Base-by-base conservation (phyloP, 2,888 invertebrate species). In the Adelphocoris suturalis region DNA sequence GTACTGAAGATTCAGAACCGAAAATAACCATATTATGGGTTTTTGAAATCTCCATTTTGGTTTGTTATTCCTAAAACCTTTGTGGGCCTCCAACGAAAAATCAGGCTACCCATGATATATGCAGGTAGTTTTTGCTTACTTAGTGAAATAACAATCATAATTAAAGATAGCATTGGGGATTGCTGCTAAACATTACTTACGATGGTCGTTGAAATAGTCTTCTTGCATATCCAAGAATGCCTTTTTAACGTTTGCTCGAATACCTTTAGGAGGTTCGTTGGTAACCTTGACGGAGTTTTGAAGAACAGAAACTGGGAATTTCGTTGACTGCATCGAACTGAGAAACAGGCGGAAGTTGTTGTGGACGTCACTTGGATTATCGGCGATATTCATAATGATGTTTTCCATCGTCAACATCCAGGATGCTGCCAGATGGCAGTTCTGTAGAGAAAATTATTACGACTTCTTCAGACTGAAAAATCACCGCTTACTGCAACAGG, bases 271-370 rank as follows among this genome's bases (percentile, higher is more conserved):
- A 0, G 98, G 97, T 93, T 99, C 98, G 93, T 98, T 98, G 0
- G 98, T 98, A 89, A 98, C 97, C 94, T 98, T 98, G 0, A 98
- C 97, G 0, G 98, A 97, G 93, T 98, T 98, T 93, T 98, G 98
- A 1, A 99, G 94, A 13, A 99, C 97, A 0, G 97, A 97, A 0
- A 98, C 97, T 0, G 98, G 98, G 93, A 99, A 99, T 92, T 95
- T 94, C 47, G 95, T 94, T 0, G 97, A 97, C 0, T 98, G 98
- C 96, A 98, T 98, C 0, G 98, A 98, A 91, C 98, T 98, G 84
- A 98, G 94, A 93, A 95, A 98, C 0, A 99, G 94, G 46, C 98
- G 95, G 93, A 98, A 98, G 11, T 96, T 95, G 0, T 94, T 92
- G 92, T 97, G 95, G 0, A 96, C 95, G 89, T 94, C 94, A 2